A percentile compares a stretch with the other conserved stretches of the same genome.
Evolutionary conservation across 2,888 invertebrate species (phyloP).

Genomic region (Bellardia pandia): DNA sequence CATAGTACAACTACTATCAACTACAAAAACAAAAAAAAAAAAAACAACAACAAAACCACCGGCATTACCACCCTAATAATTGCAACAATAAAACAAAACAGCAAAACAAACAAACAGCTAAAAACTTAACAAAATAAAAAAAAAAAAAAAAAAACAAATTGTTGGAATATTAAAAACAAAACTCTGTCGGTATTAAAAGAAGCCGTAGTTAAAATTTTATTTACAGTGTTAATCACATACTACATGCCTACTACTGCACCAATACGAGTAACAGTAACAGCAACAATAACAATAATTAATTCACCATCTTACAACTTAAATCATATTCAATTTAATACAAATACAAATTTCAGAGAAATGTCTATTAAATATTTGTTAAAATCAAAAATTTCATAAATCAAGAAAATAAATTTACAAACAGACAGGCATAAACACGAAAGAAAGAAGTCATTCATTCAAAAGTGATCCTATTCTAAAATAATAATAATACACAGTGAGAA

Average conservation of each 20-base stretch:
- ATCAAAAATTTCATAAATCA: slow-evolving; percentile 54
- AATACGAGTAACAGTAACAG: slow-evolving; percentile 17
- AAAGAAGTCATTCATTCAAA: neutral
- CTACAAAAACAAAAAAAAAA: neutral
- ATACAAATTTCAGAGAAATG: slow-evolving; percentile 53
- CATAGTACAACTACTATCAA: neutral
- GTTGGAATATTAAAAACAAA: slow-evolving; percentile 28
- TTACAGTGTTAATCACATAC: slow-evolving; percentile 41
- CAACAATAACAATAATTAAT: neutral
- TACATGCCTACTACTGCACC: slow-evolving; percentile 47
- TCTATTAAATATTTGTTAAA: slow-evolving; percentile 51
- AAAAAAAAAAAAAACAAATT: slow-evolving; percentile 31
- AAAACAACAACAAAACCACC: neutral
- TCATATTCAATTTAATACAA: slow-evolving; percentile 45
- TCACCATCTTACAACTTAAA: slow-evolving; percentile 25
- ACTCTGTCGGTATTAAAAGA: slow-evolving; percentile 58
- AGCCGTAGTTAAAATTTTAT: slow-evolving; percentile 40
- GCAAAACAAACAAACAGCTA: slow-evolving; percentile 17
- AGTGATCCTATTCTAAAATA: neutral
- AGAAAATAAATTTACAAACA: neutral
- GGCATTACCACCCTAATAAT: neutral
- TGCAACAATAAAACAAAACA: slow-evolving; percentile 7
- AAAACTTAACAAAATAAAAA: slow-evolving; percentile 27
- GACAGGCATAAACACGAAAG: neutral
- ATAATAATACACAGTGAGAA: neutral